These are phyloP conservation scores for Apogon talboti DNA, from an alignment of 2,797 vertebrate genomes.

Conservation along the genomic window DNA sequence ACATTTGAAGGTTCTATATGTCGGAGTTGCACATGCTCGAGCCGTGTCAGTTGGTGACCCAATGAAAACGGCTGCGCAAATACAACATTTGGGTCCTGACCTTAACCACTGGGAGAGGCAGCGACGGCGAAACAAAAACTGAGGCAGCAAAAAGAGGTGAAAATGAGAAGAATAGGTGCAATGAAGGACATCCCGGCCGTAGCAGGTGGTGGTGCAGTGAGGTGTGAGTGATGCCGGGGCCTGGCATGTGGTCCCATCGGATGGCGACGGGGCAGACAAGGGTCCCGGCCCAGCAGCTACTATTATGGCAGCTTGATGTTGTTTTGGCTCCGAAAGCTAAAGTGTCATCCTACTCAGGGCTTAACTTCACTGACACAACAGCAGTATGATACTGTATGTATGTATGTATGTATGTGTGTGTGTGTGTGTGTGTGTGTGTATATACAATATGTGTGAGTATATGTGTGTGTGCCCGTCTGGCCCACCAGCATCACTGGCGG, in stretches of 20 bases:
- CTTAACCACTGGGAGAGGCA: too few species aligned
- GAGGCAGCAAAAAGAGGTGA: background rate
- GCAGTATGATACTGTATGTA: constrained; percentile 18
- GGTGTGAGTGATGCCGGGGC: constrained; percentile 61
- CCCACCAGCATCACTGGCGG: constrained; percentile 18
- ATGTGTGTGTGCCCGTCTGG: constrained; percentile 16
- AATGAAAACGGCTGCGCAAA: too few species aligned
- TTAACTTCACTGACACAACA: constrained; percentile 50
- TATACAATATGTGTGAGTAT: constrained; percentile 8
- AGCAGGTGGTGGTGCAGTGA: constrained; percentile 59
- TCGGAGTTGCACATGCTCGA: too few species aligned
- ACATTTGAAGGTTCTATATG: too few species aligned
- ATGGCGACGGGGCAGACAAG: constrained; percentile 61
- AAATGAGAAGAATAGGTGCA: constrained; percentile 11
- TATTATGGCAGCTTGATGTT: constrained; percentile 63
- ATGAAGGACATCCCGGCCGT: constrained; percentile 54
- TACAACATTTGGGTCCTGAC: too few species aligned
- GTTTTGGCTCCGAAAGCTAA: constrained; percentile 54
- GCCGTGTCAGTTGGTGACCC: too few species aligned
- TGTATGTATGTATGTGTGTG: constrained; percentile 28
- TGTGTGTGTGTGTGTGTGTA: too few species aligned
- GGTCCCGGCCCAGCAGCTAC: constrained; percentile 57
- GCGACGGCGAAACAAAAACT: background rate
- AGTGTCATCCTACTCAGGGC: constrained; percentile 35
- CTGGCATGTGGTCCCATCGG: constrained; percentile 53